A percentile compares a stretch with the other conserved stretches of the same genome.
Evolutionary conservation across 2,797 vertebrate genomes (phyloP).

Genomic region (Amblyopsis hoosieri): DNA sequence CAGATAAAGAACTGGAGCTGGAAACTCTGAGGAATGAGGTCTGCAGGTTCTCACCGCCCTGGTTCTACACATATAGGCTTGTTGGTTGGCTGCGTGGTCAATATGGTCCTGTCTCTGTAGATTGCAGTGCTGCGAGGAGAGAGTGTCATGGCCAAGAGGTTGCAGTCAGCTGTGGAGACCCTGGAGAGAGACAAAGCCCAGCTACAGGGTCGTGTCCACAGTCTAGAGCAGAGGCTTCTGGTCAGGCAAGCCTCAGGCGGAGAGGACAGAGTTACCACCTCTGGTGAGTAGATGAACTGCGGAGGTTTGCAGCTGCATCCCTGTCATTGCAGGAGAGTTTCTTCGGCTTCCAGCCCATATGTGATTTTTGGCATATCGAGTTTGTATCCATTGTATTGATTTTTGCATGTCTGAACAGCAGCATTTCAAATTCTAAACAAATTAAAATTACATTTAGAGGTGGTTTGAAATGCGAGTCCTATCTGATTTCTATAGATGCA

Average conservation of each 20-base stretch:
- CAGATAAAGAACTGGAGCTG: conserved; percentile 89
- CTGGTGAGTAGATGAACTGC: conserved; percentile 74
- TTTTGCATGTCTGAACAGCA: too few relatives aligned
- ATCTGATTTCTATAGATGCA: too few relatives aligned
- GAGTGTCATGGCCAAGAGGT: conserved; percentile 86
- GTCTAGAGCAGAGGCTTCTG: conserved; percentile 87
- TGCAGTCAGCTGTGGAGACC: conserved; percentile 88
- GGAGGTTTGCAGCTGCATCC: not conserved
- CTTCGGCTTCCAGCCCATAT: too few relatives aligned
- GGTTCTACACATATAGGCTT: not conserved
- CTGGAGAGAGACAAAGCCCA: conserved; percentile 90
- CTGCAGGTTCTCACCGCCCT: not conserved
- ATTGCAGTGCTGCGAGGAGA: conserved; percentile 88
- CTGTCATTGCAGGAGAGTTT: not conserved
- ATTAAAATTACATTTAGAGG: too few relatives aligned
- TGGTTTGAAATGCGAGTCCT: too few relatives aligned
- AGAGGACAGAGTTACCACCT: conserved; percentile 56
- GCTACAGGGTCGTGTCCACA: conserved; percentile 86
- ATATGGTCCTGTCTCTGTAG: conserved; percentile 60
- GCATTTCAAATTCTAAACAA: too few relatives aligned
- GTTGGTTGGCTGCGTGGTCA: not conserved
- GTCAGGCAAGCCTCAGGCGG: conserved; percentile 75
- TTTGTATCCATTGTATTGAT: too few relatives aligned
- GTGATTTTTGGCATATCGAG: too few relatives aligned
- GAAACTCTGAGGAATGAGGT: conserved; percentile 93